These are phyloP conservation scores for Sylvia atricapilla DNA, from an alignment of 2,113 vertebrate species.

Conservation along the genomic window DNA sequence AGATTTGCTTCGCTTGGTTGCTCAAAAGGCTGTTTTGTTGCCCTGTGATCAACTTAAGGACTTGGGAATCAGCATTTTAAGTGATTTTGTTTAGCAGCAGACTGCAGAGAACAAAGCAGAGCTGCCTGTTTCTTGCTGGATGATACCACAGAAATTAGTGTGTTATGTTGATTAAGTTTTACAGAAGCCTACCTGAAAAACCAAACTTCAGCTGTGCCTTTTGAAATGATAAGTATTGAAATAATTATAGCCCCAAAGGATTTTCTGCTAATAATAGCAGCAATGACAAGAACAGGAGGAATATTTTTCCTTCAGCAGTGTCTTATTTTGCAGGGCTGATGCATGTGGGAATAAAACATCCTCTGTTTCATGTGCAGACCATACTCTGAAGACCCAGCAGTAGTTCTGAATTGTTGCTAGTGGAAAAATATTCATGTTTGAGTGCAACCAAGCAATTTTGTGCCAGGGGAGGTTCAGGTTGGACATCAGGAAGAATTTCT, in stretches of 20 bases:
- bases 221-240: not conserved
- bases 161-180: conserved; percentile 7
- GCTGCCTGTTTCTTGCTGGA: not conserved
- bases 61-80: not conserved
- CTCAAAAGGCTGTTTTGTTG: not conserved
- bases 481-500: accelerated
- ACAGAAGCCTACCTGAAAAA: not conserved
- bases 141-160: not conserved
- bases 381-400: not conserved
- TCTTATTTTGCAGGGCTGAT: not conserved
- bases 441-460: not conserved
- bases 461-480: accelerated
- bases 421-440: not conserved
- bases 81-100: not conserved
- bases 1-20: not conserved
- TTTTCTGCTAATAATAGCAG: not conserved
- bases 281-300: not conserved
- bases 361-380: not conserved
- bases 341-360: not conserved
- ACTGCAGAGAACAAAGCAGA: conserved; percentile 11
- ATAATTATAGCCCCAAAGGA: not conserved
- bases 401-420: not conserved
- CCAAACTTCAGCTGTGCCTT: not conserved
- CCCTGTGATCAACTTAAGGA: not conserved
- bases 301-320: not conserved